Base-by-base conservation (phyloP, 2,113 vertebrate genomes). In the Arvicanthis niloticus region DNA sequence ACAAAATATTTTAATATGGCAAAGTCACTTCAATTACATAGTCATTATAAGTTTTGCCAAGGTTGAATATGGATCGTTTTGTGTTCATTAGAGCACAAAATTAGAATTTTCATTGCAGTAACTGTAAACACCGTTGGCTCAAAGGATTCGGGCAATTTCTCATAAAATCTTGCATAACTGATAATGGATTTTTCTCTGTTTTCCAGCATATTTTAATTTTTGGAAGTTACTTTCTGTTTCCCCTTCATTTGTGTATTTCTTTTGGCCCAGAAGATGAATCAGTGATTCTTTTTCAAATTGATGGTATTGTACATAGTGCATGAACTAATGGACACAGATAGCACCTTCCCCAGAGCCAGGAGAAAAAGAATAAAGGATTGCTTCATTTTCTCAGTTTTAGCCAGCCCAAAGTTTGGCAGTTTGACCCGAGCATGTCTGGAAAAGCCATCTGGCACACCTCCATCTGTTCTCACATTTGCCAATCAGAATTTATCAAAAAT, bases 61-160 rank as follows among this genome's bases (percentile, higher is more conserved):
- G 97, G 98, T 96, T 98, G 98, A 98, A 96, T 98, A 97, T 98
- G 98, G 98, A 98, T 98, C 96, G n/a, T 98, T 98, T 99, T 99
- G 98, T 99, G 98, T 98, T 99, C 98, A 99, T 98, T 98, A 98
- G 98, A 99, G 98, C 98, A 98, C 98, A 99, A 99, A 99, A 99
- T 99, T 99, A 98, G 98, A 99, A 99, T 98, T 99, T 98, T 98
- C 98, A 98, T 98, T 98, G 98, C 98, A 96, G 97, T 94, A 98
- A 98, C 98, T 98, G 91, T 99, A 99, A 98, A 98, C 97, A 98
- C 97, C 96, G 95, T 97, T 98, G 98, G 97, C 97, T 98, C 96
- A 98, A 97, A 98, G 85, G 96, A 98, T 93, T 97, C 94, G 93
- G 97, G 95, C 75, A 37, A 97, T 97, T 98, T 97, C 97, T 96